Conservation (phyloP, 2,797 vertebrate species). For the Eutrigla gurnardus region DNA sequence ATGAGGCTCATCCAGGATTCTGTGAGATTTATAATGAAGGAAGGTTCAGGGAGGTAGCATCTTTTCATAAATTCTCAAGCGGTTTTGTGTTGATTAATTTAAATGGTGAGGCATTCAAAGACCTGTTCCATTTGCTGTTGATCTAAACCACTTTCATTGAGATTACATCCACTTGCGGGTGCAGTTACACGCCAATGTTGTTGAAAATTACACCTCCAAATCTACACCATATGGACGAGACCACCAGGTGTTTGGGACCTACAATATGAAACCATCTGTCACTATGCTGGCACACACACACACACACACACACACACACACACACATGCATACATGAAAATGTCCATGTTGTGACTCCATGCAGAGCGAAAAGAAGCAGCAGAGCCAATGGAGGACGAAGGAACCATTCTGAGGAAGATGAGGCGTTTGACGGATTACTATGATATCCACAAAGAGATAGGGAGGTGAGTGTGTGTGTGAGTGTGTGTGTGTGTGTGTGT, state of each 20-base stretch:
- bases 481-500: constrained; percentile 3
- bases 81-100: background rate
- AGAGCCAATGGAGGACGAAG: constrained; percentile 87
- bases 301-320: constrained; percentile 29
- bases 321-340: constrained; percentile 13
- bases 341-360: constrained; percentile 22
- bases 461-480: constrained; percentile 83
- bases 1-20: background rate
- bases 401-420: constrained; percentile 84
- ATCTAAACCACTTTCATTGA: background rate
- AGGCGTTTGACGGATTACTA: constrained; percentile 92
- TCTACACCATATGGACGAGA: constrained; percentile 57
- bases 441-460: constrained; percentile 93
- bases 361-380: constrained; percentile 78
- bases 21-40: too few relatives aligned
- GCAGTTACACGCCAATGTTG: background rate
- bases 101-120: background rate
- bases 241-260: constrained; percentile 54
- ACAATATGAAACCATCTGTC: constrained; percentile 72
- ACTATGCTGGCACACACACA: constrained; percentile 39
- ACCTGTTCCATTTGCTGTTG: background rate
- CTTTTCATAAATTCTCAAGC: background rate
- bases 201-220: constrained; percentile 43
- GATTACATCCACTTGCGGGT: background rate
- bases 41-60: background rate